Conservation (phyloP, 1,140 invertebrate species). For the Agrilus planipennis region DNA sequence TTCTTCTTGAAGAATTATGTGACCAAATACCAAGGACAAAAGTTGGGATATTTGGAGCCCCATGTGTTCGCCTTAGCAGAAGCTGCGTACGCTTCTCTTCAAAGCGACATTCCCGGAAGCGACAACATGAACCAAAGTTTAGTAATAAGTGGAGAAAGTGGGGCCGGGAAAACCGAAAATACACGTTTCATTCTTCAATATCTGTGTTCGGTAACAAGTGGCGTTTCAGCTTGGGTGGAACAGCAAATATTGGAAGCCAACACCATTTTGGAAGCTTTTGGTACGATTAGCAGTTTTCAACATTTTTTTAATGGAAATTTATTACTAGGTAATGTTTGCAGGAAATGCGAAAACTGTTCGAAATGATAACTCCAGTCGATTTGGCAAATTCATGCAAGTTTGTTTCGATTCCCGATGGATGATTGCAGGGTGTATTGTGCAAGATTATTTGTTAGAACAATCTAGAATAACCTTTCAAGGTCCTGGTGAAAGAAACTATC, state of each 20-base stretch:
- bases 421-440: constrained; percentile 89
- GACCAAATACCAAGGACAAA: constrained; percentile 65
- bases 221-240: constrained; percentile 86
- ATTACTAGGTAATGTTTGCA: constrained; percentile 31
- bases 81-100: constrained; percentile 64
- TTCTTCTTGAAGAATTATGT: constrained; percentile 57
- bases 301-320: background rate
- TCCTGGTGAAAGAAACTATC: constrained; percentile 86
- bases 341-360: constrained; percentile 94
- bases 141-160: constrained; percentile 95
- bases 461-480: constrained; percentile 92
- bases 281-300: constrained; percentile 38
- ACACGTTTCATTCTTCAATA: constrained; percentile 94
- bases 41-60: constrained; percentile 69
- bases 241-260: constrained; percentile 91
- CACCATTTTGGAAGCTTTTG: constrained; percentile 85
- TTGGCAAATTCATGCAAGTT: constrained; percentile 96
- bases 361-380: constrained; percentile 95
- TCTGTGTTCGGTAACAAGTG: constrained; percentile 80
- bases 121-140: constrained; percentile 59
- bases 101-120: constrained; percentile 18
- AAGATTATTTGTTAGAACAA: constrained; percentile 93
- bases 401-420: constrained; percentile 83
- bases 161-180: constrained; percentile 94
- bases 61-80: constrained; percentile 86